phyloP scores from a whole-genome alignment of 2,888 invertebrate genomes.

The Malacosoma neustria region DNA sequence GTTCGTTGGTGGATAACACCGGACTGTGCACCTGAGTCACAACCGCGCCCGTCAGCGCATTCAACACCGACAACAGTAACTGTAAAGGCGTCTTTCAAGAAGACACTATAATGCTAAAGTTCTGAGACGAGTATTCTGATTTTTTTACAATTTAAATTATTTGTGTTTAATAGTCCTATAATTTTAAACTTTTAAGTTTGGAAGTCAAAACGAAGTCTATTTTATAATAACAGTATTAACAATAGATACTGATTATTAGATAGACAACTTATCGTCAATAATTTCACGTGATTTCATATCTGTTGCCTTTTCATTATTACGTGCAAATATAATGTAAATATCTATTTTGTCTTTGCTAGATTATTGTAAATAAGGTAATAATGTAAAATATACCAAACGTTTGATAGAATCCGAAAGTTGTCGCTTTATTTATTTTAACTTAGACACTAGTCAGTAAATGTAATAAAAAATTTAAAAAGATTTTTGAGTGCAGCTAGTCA shows the following conservation, averaged over 20 bases:
- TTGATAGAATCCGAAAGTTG: slow-evolving; percentile 41
- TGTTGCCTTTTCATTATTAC: too few relatives aligned
- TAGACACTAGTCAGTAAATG: slow-evolving; percentile 11
- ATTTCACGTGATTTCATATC: too few relatives aligned
- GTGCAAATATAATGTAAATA: neutral
- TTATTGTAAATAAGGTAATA: slow-evolving; percentile 13
- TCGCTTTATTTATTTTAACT: slow-evolving; percentile 31
- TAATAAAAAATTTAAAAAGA: slow-evolving; percentile 12
- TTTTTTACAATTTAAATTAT: neutral
- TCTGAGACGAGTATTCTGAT: slow-evolving; percentile 24
- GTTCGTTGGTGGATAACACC: slow-evolving; percentile 69
- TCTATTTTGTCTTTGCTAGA: slow-evolving; percentile 1
- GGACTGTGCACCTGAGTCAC: slow-evolving; percentile 72
- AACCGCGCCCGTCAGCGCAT: slow-evolving; percentile 54
- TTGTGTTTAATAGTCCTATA: too few relatives aligned
- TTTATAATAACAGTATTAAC: too few relatives aligned
- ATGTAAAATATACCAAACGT: slow-evolving; percentile 14
- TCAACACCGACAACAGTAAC: slow-evolving; percentile 49
- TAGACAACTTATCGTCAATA: too few relatives aligned
- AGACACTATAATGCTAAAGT: slow-evolving; percentile 65
- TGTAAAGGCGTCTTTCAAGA: slow-evolving; percentile 60
- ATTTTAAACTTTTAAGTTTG: too few relatives aligned
- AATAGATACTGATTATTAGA: too few relatives aligned
- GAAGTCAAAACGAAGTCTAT: too few relatives aligned
- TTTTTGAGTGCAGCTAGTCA: slow-evolving; percentile 60